These are phyloP conservation scores for Polyommatus icarus DNA, from an alignment of 2,888 invertebrate genomes.

Conservation along the genomic window DNA sequence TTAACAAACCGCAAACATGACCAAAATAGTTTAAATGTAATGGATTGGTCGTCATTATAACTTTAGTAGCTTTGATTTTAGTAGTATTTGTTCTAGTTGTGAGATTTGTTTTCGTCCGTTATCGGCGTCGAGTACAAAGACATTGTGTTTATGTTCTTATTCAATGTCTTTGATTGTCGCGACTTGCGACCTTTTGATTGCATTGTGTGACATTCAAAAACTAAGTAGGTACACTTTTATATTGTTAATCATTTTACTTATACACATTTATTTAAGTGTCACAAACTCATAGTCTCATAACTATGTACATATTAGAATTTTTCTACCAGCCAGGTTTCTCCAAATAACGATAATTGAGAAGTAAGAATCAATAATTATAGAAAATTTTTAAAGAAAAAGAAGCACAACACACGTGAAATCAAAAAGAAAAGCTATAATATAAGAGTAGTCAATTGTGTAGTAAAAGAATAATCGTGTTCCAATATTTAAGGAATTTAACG, in stretches of 20 bases:
- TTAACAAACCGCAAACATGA: background rate
- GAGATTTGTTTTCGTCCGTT: slow-evolving; percentile 10
- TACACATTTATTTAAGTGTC: too few species aligned
- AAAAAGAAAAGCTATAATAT: too few species aligned
- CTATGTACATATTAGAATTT: too few species aligned
- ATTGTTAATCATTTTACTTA: background rate
- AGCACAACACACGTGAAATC: too few species aligned
- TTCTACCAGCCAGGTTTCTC: too few species aligned
- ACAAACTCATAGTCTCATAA: too few species aligned
- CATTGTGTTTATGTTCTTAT: slow-evolving; percentile 26
- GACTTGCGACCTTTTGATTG: background rate
- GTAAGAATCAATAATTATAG: too few species aligned
- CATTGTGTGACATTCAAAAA: slow-evolving; percentile 9
- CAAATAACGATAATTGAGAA: too few species aligned
- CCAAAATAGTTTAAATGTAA: background rate
- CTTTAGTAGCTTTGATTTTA: too few species aligned
- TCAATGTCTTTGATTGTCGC: slow-evolving; percentile 9
- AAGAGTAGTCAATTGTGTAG: too few species aligned
- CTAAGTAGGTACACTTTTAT: background rate
- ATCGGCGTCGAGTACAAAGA: slow-evolving; percentile 30
- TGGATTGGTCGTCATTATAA: background rate
- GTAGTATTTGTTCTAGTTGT: background rate
- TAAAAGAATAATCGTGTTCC: too few species aligned
- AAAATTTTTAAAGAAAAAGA: too few species aligned
- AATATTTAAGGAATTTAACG: background rate